Evolutionary conservation across 2,113 vertebrate species (phyloP).

Genomic region (Ophiodon elongatus): DNA sequence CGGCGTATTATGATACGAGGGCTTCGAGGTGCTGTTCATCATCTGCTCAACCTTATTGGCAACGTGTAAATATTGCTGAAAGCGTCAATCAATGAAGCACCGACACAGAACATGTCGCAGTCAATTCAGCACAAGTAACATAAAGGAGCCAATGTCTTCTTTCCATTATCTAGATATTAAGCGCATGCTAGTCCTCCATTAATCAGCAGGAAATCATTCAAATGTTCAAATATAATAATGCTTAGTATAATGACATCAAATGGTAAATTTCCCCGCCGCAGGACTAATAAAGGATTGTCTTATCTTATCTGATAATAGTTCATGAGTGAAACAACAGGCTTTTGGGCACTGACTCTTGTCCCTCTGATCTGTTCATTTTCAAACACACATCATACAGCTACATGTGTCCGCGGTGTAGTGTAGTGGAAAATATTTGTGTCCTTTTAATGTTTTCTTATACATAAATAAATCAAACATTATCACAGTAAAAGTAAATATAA

Average conservation of each 20-base stretch:
- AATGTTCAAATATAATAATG: not conserved
- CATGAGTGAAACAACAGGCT: not conserved
- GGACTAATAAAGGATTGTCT: no score
- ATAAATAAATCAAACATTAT: not conserved
- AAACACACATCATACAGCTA: not conserved
- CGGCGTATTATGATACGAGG: not conserved
- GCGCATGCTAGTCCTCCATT: not conserved
- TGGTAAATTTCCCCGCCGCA: no score
- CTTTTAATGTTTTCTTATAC: not conserved
- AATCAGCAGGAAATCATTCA: not conserved
- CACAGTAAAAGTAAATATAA: not conserved
- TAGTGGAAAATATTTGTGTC: not conserved
- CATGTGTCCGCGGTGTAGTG: not conserved
- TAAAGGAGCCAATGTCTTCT: not conserved
- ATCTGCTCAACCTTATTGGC: constrained; percentile 13
- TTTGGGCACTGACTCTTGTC: not conserved
- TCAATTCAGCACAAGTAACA: no score
- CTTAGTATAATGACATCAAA: not conserved
- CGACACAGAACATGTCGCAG: not conserved
- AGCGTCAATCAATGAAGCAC: not conserved
- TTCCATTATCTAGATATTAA: constrained; percentile 2
- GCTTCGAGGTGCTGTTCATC: not conserved
- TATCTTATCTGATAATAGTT: no score
- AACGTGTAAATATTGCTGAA: constrained; percentile 1
- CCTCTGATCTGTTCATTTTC: not conserved